Evolutionary conservation across 1,140 invertebrate species (phyloP).

Genomic region (Adelges cooleyi): DNA sequence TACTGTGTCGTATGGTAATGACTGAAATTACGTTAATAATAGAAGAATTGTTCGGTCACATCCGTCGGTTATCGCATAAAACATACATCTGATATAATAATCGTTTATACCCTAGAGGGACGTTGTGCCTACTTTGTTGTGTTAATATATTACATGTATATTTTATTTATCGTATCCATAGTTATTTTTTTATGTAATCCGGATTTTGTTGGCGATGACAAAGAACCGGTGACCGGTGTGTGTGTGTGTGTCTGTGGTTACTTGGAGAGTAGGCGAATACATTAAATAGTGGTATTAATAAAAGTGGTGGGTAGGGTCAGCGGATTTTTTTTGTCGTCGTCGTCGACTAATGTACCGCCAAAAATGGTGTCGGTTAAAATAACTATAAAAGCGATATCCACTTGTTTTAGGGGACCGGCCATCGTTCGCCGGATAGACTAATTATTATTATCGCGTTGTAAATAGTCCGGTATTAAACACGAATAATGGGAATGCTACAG

Average conservation of each 20-base stretch:
- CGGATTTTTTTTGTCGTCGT: background rate
- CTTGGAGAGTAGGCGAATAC: constrained; percentile 19
- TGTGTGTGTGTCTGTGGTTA: no score
- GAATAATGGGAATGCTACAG: background rate
- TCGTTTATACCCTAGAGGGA: no score
- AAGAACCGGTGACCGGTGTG: background rate
- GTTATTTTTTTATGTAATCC: constrained; percentile 3
- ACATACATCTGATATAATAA: no score
- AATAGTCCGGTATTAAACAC: background rate
- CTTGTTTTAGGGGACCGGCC: background rate
- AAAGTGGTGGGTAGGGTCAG: constrained; percentile 7
- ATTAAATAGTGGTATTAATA: no score
- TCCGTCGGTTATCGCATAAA: no score
- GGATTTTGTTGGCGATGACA: background rate
- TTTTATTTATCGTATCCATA: no score
- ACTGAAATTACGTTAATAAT: no score
- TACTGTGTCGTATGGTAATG: no score
- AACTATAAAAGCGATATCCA: background rate
- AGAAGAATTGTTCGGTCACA: no score
- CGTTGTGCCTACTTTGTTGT: no score
- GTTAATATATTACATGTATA: no score
- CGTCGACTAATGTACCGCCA: constrained; percentile 2
- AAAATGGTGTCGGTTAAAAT: constrained; percentile 18
- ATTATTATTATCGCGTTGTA: background rate
- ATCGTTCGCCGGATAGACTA: constrained; percentile 3